Evolutionary conservation across 2,113 vertebrate genomes (phyloP).

Genomic region (Melanerpes aurifrons): DNA sequence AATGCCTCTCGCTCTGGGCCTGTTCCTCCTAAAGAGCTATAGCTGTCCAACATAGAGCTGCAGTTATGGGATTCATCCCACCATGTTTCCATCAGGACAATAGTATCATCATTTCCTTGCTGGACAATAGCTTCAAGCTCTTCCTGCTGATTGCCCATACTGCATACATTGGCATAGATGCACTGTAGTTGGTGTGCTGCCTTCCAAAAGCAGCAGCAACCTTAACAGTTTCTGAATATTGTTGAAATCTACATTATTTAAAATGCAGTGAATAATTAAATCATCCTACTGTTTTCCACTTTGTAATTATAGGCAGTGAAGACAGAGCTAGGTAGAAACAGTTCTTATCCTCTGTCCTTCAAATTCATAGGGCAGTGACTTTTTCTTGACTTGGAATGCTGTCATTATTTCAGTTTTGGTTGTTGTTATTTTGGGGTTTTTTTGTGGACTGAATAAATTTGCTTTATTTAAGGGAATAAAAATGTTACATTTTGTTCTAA

Average conservation of each 20-base stretch:
- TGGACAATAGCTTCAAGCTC: too few relatives aligned
- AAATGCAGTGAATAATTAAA: neutral
- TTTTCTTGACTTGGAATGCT: neutral
- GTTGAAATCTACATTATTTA: neutral
- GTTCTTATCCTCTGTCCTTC: neutral
- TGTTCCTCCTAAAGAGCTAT: too few relatives aligned
- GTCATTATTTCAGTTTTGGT: neutral
- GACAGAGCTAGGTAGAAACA: neutral
- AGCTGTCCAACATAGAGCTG: too few relatives aligned
- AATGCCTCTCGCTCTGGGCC: too few relatives aligned
- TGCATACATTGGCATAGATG: too few relatives aligned
- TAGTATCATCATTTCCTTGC: too few relatives aligned
- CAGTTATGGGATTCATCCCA: too few relatives aligned
- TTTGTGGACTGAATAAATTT: neutral
- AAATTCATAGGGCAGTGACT: neutral
- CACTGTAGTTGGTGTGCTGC: too few relatives aligned
- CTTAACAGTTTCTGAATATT: neutral
- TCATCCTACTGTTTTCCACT: neutral
- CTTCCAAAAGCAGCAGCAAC: neutral
- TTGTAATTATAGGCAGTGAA: neutral
- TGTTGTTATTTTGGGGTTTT: neutral
- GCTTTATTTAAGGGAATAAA: neutral
- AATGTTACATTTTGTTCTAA: neutral
- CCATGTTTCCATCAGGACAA: too few relatives aligned
- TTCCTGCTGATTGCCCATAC: too few relatives aligned